phyloP scores from a whole-genome alignment of 2,888 invertebrate species.

The Cecidostiba fungosa region DNA sequence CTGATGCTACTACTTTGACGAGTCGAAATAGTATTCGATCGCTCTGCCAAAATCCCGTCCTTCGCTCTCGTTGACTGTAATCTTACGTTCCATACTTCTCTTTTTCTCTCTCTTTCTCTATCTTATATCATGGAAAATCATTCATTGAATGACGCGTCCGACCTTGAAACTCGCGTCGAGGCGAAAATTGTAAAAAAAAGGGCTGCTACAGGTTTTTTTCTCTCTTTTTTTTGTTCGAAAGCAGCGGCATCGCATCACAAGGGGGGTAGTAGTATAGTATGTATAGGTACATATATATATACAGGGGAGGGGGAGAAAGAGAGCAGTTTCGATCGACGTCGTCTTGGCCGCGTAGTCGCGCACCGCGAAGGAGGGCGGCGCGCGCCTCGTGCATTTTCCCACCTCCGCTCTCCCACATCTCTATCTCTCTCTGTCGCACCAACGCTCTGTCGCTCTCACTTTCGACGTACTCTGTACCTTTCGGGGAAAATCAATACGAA shows the following conservation, averaged over 20 bases:
- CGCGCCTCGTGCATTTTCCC: conserved; percentile 58
- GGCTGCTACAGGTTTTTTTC: background rate
- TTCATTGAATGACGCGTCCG: background rate
- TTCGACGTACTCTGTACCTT: conserved; percentile 64
- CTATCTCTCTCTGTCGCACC: background rate
- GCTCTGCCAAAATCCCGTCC: conserved; percentile 1
- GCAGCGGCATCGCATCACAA: background rate
- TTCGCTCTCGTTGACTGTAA: background rate
- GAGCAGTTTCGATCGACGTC: conserved; percentile 57
- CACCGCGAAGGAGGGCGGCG: conserved; percentile 54
- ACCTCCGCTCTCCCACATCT: conserved; percentile 31
- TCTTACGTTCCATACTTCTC: background rate
- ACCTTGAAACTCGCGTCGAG: background rate
- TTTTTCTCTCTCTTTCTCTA: too few relatives aligned
- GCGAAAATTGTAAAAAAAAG: background rate
- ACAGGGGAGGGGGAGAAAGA: conserved; percentile 16
- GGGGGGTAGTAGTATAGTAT: background rate
- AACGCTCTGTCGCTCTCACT: conserved; percentile 25
- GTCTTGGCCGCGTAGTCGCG: conserved; percentile 42
- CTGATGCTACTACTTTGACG: background rate
- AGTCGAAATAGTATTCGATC: conserved; percentile 28
- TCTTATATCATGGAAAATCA: background rate
- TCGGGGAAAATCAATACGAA: conserved; percentile 77
- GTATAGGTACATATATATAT: background rate
- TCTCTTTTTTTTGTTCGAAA: background rate